These are phyloP conservation scores for Dicyrtomina minuta DNA, from an alignment of 2,888 invertebrate genomes.

Conservation along the genomic window DNA sequence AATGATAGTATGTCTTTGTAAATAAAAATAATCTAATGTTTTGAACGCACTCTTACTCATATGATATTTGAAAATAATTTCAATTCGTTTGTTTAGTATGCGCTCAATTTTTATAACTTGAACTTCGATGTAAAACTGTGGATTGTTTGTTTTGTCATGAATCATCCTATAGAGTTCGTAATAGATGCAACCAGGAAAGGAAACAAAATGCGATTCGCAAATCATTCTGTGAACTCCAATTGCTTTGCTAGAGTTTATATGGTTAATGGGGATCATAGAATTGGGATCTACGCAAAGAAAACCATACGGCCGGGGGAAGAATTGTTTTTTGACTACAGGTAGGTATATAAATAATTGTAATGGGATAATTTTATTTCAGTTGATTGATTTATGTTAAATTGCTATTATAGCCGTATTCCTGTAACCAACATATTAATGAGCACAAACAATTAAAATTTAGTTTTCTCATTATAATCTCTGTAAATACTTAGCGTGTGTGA, in stretches of 20 bases:
- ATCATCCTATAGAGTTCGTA: constrained; percentile 74
- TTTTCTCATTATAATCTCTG: background rate
- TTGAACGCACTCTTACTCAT: too few relatives aligned
- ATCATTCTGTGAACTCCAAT: constrained; percentile 99
- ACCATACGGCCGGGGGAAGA: constrained; percentile 97
- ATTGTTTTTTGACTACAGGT: constrained; percentile 92
- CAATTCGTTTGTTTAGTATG: too few relatives aligned
- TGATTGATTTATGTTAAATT: too few relatives aligned
- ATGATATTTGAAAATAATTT: too few relatives aligned
- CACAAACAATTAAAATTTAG: background rate
- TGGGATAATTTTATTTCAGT: too few relatives aligned
- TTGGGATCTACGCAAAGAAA: constrained; percentile 95
- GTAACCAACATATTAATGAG: too few relatives aligned
- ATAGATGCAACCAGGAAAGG: constrained; percentile 99
- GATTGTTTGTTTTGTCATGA: background rate
- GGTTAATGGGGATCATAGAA: constrained; percentile 89
- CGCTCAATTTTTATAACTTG: constrained; percentile 3
- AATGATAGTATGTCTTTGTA: too few relatives aligned
- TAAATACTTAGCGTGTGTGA: too few relatives aligned
- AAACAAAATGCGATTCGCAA: constrained; percentile 99
- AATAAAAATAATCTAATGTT: too few relatives aligned
- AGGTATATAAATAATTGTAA: too few relatives aligned
- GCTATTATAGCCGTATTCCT: too few relatives aligned
- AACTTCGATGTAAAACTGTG: too few relatives aligned
- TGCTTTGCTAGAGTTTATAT: constrained; percentile 94